phyloP scores from a whole-genome alignment of 2,113 vertebrate genomes.

The Nerophis lumbriciformis region DNA sequence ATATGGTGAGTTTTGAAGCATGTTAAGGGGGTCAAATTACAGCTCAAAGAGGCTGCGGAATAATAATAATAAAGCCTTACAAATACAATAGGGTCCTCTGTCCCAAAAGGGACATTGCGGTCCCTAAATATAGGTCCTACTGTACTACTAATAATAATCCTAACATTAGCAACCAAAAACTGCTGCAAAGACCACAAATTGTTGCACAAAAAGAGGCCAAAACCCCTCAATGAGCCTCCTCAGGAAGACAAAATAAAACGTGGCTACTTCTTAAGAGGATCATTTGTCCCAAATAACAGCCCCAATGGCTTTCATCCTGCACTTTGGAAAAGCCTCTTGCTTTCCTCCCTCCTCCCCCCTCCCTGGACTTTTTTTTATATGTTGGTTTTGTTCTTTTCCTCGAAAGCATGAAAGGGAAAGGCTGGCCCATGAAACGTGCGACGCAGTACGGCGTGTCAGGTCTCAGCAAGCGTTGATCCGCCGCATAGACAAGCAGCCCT shows the following conservation, averaged over 20 bases:
- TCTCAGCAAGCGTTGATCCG: conserved; percentile 40
- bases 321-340: conserved; percentile 75
- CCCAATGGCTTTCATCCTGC: conserved; percentile 74
- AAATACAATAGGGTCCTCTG: no score
- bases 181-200: no score
- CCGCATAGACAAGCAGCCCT: conserved; percentile 50
- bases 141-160: no score
- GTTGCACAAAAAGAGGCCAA: conserved; percentile 18
- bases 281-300: conserved; percentile 73
- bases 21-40: no score
- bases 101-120: no score
- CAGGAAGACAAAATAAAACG: conserved; percentile 69
- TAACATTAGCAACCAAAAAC: no score
- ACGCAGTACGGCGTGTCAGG: conserved; percentile 34
- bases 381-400: conserved; percentile 68
- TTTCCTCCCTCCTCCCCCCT: conserved; percentile 65
- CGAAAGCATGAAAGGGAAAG: conserved; percentile 56
- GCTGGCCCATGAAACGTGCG: conserved; percentile 61
- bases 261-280: conserved; percentile 70
- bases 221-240: conserved; percentile 51
- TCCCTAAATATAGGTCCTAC: no score
- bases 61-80: no score
- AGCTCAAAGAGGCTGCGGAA: no score
- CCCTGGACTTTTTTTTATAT: conserved; percentile 61
- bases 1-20: no score